Evolutionary conservation across 2,797 vertebrate species (phyloP), one percentile per base, ranked within the genome.

Genomic region (Brachyalestes nurse): DNA sequence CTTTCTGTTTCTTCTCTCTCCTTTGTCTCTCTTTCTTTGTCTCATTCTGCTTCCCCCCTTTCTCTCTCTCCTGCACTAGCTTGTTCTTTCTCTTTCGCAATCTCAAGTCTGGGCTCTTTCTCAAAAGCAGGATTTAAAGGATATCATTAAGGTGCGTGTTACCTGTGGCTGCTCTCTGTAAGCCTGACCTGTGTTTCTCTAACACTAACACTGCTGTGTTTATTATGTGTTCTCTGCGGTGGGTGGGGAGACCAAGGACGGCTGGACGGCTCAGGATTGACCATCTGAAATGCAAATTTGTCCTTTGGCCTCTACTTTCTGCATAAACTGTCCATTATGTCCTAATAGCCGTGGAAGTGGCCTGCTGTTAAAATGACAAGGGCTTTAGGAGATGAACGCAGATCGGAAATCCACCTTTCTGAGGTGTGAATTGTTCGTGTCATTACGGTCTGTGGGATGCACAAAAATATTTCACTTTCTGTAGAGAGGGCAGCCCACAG

Each of bases 41-140:
- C 49, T n/a, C 70, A 1, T 5, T 16, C 25, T 7, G 5, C 9
- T 5, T 60, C 57, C 23, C 40, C 23, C 51, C 34, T 25, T 34
- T 25, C 21, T 9, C 9, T 12, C 8, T 23, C 19, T 6, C 12
- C 61, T 66, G n/a, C 66, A 49, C 14, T 9, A 53, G 47, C 58
- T 53, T 81, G 73, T 76, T 64, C 23, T 83, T 76, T 64, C 19
- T 83, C 62, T 86, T 81, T 84, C 80, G 72, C 79, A 86, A 79
- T 66, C 70, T 40, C 42, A 49, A 28, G 49, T 58, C 78, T 66
- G 72, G 34, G 78, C 25, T 67, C 34, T 75, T 70, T 40, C 57
- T 72, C 58, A 61, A 34, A 78, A 78, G 75, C 61, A 70, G 72
- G 66, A 66, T 74, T 81, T 82, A 79, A 81, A 71, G 74, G 51